Percentiles rank a stretch among this genome's conserved stretches.
phyloP scores from a whole-genome alignment of 2,888 invertebrate genomes.

The Perizoma affinitatum region DNA sequence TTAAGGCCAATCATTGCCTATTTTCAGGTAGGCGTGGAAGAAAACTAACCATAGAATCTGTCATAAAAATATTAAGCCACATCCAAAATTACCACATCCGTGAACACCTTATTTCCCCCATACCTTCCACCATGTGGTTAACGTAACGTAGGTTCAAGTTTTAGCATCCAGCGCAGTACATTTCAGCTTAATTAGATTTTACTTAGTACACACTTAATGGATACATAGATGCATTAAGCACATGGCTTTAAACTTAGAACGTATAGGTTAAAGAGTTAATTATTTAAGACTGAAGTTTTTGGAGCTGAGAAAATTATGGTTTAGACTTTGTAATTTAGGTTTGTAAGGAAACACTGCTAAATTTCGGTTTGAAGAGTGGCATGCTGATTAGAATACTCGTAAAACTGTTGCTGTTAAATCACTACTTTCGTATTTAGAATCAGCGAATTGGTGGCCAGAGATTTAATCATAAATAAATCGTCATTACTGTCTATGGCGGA shows the following conservation, averaged over 20 bases:
- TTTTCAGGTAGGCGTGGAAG: no score
- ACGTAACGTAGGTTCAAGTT: constrained; percentile 56
- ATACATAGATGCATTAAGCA: constrained; percentile 23
- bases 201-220: constrained; percentile 36
- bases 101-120: constrained; percentile 39
- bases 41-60: no score
- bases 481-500: no score
- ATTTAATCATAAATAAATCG: no score
- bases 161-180: constrained; percentile 53
- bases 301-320: constrained; percentile 12
- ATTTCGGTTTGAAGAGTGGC: neutral
- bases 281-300: constrained; percentile 23
- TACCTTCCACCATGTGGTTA: constrained; percentile 57
- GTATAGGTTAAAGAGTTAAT: constrained; percentile 19
- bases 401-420: no score
- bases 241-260: constrained; percentile 24
- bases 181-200: constrained; percentile 66
- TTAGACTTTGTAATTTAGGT: constrained; percentile 1
- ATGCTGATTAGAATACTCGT: neutral
- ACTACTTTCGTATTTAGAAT: no score
- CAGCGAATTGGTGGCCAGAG: no score
- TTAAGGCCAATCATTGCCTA: no score
- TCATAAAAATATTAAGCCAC: neutral
- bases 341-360: constrained; percentile 1
- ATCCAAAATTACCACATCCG: neutral